Percentiles rank a stretch among this genome's conserved stretches.
Evolutionary conservation across 2,888 invertebrate genomes (phyloP).

Genomic region (Oscheius sp.): DNA sequence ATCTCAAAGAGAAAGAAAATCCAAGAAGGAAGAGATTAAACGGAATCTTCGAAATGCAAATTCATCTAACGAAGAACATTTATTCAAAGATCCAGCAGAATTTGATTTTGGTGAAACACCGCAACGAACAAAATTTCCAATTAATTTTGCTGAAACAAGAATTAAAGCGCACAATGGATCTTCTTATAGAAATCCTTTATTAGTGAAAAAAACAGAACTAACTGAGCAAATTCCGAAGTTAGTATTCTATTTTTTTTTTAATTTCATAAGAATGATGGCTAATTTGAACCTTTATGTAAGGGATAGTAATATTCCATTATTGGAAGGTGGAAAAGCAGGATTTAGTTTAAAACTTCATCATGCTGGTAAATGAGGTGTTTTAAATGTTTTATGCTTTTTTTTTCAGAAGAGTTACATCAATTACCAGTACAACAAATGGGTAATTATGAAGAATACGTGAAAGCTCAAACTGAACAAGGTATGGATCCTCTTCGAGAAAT

Average conservation of each 20-base stretch:
- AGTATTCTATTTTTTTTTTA: neutral
- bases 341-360: conserved; percentile 81
- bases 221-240: conserved; percentile 22
- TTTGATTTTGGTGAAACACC: neutral
- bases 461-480: conserved; percentile 77
- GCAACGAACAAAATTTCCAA: neutral
- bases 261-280: conserved; percentile 81
- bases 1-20: conserved; percentile 15
- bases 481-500: conserved; percentile 75
- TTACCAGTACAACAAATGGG: conserved; percentile 98
- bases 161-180: conserved; percentile 3
- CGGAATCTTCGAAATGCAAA: neutral
- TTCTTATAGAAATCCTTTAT: conserved; percentile 90
- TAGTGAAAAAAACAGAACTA: conserved; percentile 80
- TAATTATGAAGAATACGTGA: conserved; percentile 97
- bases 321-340: conserved; percentile 76
- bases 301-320: conserved; percentile 41
- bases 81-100: conserved; percentile 20
- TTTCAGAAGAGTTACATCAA: conserved; percentile 85
- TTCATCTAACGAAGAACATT: conserved; percentile 24
- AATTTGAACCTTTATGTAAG: conserved; percentile 77
- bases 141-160: conserved; percentile 26
- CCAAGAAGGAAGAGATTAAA: no score
- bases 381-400: neutral
- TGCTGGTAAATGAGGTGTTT: conserved; percentile 75